Evolutionary conservation across 2,888 invertebrate species (phyloP).

Genomic region (Lordiphosa andalusiaca): DNA sequence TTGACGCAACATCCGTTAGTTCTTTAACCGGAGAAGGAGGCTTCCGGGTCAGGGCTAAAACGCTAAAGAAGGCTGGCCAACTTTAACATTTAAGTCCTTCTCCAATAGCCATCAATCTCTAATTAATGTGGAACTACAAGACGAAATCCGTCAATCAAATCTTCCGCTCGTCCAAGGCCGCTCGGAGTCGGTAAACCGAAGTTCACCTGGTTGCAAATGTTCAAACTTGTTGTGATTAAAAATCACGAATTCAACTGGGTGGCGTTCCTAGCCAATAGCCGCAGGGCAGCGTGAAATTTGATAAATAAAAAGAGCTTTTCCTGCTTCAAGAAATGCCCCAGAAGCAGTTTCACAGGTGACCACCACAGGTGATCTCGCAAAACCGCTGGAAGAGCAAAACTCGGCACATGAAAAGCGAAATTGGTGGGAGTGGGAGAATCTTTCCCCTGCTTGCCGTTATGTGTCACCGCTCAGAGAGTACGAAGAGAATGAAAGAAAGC

Average conservation of each 20-base stretch:
- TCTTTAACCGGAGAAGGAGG: constrained; percentile 7
- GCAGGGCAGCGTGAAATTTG: constrained; percentile 24
- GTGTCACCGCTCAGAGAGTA: constrained; percentile 26
- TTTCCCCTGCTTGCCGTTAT: constrained; percentile 50
- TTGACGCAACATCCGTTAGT: constrained; percentile 39
- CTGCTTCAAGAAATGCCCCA: neutral
- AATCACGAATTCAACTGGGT: neutral
- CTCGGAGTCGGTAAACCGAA: constrained; percentile 18
- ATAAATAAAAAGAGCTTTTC: neutral
- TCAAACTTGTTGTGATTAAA: constrained; percentile 6
- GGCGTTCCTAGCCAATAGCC: constrained; percentile 54
- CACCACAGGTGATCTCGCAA: neutral
- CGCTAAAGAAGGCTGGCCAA: neutral
- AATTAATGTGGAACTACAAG: constrained; percentile 15
- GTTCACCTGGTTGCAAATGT: constrained; percentile 1
- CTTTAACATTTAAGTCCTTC: constrained; percentile 12
- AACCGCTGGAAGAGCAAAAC: constrained; percentile 3
- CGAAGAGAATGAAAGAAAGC: constrained; percentile 19
- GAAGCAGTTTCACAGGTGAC: neutral
- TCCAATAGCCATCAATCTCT: constrained; percentile 12
- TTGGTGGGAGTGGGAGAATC: constrained; percentile 18
- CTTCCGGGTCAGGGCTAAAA: neutral
- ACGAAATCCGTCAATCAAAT: constrained; percentile 33
- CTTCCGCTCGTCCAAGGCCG: constrained; percentile 3
- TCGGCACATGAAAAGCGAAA: constrained; percentile 41